Base-by-base conservation (phyloP, 2,888 invertebrate genomes). In the Colletes collaris region DNA sequence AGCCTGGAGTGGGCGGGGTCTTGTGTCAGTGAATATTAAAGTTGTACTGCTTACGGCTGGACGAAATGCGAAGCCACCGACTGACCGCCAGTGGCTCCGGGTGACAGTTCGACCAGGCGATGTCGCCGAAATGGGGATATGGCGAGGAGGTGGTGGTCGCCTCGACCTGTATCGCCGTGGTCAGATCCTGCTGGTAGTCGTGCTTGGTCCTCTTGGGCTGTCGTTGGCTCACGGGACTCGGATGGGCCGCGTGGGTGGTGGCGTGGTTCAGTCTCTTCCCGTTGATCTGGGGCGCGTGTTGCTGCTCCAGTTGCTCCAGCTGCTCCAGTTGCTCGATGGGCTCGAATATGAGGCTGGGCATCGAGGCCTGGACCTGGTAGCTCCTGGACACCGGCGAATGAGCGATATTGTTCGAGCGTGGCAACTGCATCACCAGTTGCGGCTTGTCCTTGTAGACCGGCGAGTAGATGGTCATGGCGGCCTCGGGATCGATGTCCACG, bases 1-100 rank as follows among this genome's bases (percentile, higher is more conserved):
- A 93, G 91, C 93, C 93, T 89, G 92, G 93, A 89, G 92, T 93
- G 88, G 93, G 93, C 87, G 91, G 91, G 89, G 89, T 92, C 87
- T 92, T 93, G 84, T 93, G 93, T 93, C 93, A 93, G 93, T 93
- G 93, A 92, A 93, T 93, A 89, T 93, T 93, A 83, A 93, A 93
- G 83, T 93, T 93, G 84, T 93, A 93, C 86, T 93, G 93, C 87
- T 93, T 92, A 86, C 93, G 93, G 89, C 88, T 93, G 81, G 93
- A 93, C 53, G 90, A 91, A 73, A 93, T 92, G 52, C 92, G 92
- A 16, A 93, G 88, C 93, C 93, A 93, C 56, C 92, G 91, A 74
- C 90, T 92, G n/a, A 93, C 93, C 0, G 93, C 93, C 62, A 93
- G 83, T n/a, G 93, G 93, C 74, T 93, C 93, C n/a, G 93, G 93